A percentile compares a stretch with the other conserved stretches of the same genome.
phyloP scores from a whole-genome alignment of 92 coral and sea anemone species.

The Porites cylindrica region DNA sequence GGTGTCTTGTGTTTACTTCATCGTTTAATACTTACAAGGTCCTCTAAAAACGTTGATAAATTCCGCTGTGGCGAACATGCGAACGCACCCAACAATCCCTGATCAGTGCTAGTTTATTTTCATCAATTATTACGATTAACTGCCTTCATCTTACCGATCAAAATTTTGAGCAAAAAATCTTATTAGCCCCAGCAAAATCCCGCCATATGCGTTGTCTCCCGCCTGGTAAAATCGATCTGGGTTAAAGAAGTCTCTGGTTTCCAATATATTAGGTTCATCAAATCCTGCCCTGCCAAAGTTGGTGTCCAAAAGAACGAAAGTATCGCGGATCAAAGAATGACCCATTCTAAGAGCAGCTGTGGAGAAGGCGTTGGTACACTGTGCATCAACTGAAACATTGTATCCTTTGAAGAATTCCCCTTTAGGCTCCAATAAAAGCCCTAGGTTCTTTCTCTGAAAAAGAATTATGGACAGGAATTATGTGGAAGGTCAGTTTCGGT shows the following conservation, averaged over 20 bases:
- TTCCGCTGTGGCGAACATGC: too few species aligned
- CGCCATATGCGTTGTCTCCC: background rate
- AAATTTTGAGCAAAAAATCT: background rate
- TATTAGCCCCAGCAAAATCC: background rate
- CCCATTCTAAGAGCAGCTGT: constrained; percentile 91
- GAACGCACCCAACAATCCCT: too few species aligned
- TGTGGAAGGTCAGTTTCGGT: too few species aligned
- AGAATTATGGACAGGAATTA: background rate
- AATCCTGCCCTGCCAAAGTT: background rate
- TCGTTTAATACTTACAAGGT: too few species aligned
- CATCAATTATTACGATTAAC: background rate
- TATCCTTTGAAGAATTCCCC: constrained; percentile 51
- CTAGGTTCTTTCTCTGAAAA: background rate
- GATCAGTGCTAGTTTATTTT: too few species aligned
- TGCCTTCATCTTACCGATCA: constrained; percentile 16
- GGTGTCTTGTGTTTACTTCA: too few species aligned
- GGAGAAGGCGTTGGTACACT: constrained; percentile 74
- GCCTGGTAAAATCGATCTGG: constrained; percentile 7
- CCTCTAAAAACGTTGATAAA: too few species aligned
- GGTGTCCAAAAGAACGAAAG: background rate
- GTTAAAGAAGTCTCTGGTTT: constrained; percentile 14
- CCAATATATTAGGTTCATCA: background rate
- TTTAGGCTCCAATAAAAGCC: background rate
- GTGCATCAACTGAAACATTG: constrained; percentile 56
- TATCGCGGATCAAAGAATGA: constrained; percentile 80